Conservation (phyloP, 2,888 invertebrate genomes). For the Abrostola tripartita region DNA sequence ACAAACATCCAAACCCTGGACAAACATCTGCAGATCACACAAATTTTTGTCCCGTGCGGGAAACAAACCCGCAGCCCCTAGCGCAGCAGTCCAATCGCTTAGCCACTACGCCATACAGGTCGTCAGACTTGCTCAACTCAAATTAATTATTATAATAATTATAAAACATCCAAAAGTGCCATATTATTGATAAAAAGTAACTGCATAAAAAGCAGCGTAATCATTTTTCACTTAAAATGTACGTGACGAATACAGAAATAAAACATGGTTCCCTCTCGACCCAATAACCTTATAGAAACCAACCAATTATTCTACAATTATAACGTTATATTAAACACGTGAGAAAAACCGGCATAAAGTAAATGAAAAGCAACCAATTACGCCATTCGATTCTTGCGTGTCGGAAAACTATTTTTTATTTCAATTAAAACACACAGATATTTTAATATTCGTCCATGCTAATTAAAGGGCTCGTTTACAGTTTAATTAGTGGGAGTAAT, state of each 20-base stretch:
- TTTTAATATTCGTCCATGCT: conserved; percentile 12
- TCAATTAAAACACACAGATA: conserved; percentile 32
- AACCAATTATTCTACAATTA: background rate
- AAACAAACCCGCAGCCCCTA: too few relatives aligned
- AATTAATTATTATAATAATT: background rate
- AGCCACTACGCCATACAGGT: too few relatives aligned
- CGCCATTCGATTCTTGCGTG: conserved; percentile 6
- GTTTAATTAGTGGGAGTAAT: conserved; percentile 29
- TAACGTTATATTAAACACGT: too few relatives aligned
- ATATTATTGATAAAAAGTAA: background rate
- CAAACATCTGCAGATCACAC: too few relatives aligned
- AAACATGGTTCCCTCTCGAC: conserved; percentile 5
- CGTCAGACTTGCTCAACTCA: too few relatives aligned
- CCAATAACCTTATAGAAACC: conserved; percentile 4
- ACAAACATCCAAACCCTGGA: too few relatives aligned
- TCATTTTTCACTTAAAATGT: background rate
- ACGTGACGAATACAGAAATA: background rate
- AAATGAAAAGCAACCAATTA: conserved; percentile 31
- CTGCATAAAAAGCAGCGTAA: background rate
- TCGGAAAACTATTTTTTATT: conserved; percentile 31
- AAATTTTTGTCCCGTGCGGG: too few relatives aligned
- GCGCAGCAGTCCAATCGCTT: too few relatives aligned
- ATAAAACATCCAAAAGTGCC: background rate
- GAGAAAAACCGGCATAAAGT: too few relatives aligned
- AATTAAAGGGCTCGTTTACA: conserved; percentile 36